Conservation (phyloP, 2,888 invertebrate genomes). For the Morpho deidamia region DNA sequence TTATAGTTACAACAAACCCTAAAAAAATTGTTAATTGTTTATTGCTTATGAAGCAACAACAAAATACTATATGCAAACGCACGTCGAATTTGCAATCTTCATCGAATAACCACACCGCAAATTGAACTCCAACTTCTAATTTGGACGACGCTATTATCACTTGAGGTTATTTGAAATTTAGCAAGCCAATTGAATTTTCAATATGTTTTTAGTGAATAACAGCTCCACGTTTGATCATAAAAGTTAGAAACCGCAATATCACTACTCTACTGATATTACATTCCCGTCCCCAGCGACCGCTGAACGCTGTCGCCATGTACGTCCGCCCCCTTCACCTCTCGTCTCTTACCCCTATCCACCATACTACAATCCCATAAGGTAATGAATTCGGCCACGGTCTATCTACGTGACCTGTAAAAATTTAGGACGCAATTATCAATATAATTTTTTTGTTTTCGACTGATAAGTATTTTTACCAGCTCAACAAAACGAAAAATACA, state of each 20-base stretch:
- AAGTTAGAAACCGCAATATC: conserved; percentile 70
- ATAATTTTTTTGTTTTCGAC: conserved; percentile 24
- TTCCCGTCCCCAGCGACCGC: conserved; percentile 44
- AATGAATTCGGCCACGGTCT: conserved; percentile 67
- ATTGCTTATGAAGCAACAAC: too few relatives aligned
- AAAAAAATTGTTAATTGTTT: too few relatives aligned
- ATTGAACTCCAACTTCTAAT: conserved; percentile 14
- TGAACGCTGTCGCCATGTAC: conserved; percentile 55
- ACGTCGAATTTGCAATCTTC: conserved; percentile 1
- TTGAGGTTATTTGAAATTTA: conserved; percentile 19
- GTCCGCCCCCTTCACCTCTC: conserved; percentile 37
- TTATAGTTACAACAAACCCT: too few relatives aligned
- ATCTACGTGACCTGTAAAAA: conserved; percentile 68
- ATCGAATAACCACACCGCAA: conserved; percentile 9
- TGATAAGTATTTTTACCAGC: too few relatives aligned
- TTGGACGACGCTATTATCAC: conserved; percentile 12
- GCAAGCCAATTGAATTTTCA: conserved; percentile 28
- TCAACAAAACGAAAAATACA: too few relatives aligned
- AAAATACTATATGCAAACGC: too few relatives aligned
- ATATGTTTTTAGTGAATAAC: conserved; percentile 35
- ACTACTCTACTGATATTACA: conserved; percentile 70
- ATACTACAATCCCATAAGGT: conserved; percentile 55
- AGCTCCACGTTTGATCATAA: conserved; percentile 47
- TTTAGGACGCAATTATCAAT: conserved; percentile 57
- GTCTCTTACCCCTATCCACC: conserved; percentile 32